Base-by-base conservation (phyloP, 2,888 invertebrate species). In the Caenorhabditis sulstoni region DNA sequence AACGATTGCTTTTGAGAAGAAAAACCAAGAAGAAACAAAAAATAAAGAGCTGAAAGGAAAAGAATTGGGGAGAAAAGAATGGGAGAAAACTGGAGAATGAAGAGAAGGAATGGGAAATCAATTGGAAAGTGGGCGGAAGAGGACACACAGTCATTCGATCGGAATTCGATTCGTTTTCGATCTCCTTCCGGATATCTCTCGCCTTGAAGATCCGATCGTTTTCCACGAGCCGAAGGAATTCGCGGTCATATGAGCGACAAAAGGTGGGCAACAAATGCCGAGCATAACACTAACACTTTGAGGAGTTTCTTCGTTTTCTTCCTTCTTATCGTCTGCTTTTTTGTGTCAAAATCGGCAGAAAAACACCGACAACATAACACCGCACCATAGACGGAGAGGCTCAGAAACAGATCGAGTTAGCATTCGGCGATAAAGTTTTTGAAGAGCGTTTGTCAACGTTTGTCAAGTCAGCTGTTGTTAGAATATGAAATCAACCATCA, bases 161-260 rank as follows among this genome's bases (percentile, higher is more conserved):
- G 70, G 70, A 71, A 71, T 71, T 53, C 35, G n/a, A 44, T 47
- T 47, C 12, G 8, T 49, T 68, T 71, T 53, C 47, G 70, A 18
- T 39, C 44, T 67, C 49, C 59, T 49, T 29, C 37, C 49, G 49
- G 49, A 22, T 41, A 39, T 61, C 20, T 37, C 37, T 7, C 37
- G 3, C 14, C n/a, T 16, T 9, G 39, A 18, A 16, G 59, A 44
- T 37, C 22, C 23, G 18, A 23, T 47, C 35, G 22, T 55, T 55
- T 65, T 37, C 37, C 45, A 49, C 16, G 22, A 49, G 49, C 44
- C 22, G 23, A 59, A 37, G 68, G 59, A 59, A 68, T 58, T 68
- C 11, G 11, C 29, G 37, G 39, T 62, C 70, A 71, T 61, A 53
- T 70, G 70, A 44, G 29, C 9, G 47, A 41, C 16, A 47, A 20